These are phyloP conservation scores for Epicampocera succincta DNA, from an alignment of 2,888 invertebrate species.

Conservation along the genomic window DNA sequence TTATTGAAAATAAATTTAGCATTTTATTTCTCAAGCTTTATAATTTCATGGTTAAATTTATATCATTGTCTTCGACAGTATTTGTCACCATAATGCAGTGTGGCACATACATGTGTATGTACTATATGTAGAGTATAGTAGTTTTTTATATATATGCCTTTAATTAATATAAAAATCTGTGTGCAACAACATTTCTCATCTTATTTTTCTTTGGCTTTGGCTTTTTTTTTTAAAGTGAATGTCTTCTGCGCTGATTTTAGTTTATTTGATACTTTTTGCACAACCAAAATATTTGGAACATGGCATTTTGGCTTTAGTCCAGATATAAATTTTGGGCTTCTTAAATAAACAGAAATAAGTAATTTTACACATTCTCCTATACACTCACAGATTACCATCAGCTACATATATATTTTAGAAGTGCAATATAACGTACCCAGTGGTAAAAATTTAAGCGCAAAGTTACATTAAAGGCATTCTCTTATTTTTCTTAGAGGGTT, in stretches of 20 bases:
- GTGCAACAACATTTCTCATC: slow-evolving; percentile 8
- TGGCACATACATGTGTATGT: background rate
- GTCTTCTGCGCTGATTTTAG: slow-evolving; percentile 17
- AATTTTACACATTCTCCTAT: background rate
- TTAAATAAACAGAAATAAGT: slow-evolving; percentile 37
- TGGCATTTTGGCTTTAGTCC: slow-evolving; percentile 69
- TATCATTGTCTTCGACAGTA: slow-evolving; percentile 18
- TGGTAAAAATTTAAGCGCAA: no score
- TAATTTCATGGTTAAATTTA: slow-evolving; percentile 41
- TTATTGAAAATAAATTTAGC: slow-evolving; percentile 4
- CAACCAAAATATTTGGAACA: slow-evolving; percentile 66
- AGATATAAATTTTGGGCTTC: slow-evolving; percentile 63
- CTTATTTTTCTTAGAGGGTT: no score
- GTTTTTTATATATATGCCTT: slow-evolving; percentile 2
- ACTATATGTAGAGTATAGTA: no score
- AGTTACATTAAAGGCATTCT: no score
- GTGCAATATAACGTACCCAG: background rate
- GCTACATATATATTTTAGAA: slow-evolving; percentile 21
- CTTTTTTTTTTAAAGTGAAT: background rate
- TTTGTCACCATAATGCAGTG: background rate
- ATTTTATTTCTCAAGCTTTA: background rate
- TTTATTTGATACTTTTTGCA: slow-evolving; percentile 16
- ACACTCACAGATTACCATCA: no score
- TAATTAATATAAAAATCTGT: slow-evolving; percentile 54
- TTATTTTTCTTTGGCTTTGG: no score